These are phyloP conservation scores for Camponotus pennsylvanicus DNA, from an alignment of 1,140 invertebrate species.

Conservation along the genomic window DNA sequence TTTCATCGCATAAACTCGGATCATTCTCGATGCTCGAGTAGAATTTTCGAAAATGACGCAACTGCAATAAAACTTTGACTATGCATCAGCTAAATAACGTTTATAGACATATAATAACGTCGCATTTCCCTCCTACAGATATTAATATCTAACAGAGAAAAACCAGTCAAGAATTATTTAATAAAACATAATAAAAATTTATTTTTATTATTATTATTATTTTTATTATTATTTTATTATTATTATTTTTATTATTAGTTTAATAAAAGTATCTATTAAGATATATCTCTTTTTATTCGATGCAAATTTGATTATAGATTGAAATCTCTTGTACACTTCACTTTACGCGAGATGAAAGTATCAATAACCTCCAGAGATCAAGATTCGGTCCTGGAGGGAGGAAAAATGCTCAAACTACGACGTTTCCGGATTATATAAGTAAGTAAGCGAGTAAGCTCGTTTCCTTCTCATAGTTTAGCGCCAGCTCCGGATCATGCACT, in stretches of 20 bases:
- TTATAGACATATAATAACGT: too few species aligned
- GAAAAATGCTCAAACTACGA: constrained; percentile 18
- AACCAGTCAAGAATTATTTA: too few species aligned
- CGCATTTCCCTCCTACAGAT: too few species aligned
- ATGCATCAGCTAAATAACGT: too few species aligned
- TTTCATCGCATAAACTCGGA: constrained; percentile 4
- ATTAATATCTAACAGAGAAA: too few species aligned
- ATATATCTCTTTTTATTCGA: too few species aligned
- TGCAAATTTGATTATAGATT: too few species aligned
- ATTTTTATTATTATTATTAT: too few species aligned
- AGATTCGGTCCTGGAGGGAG: background rate
- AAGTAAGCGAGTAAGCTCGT: constrained; percentile 48
- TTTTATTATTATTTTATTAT: too few species aligned
- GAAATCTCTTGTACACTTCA: background rate
- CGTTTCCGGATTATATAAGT: constrained; percentile 30
- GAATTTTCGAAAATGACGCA: constrained; percentile 22
- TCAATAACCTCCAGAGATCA: background rate
- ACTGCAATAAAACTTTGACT: background rate
- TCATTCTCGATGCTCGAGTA: background rate
- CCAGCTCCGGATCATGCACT: constrained; percentile 73
- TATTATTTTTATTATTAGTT: too few species aligned
- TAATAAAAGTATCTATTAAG: too few species aligned
- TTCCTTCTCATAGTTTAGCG: constrained; percentile 65
- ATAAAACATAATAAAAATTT: too few species aligned
- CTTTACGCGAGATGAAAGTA: background rate